A percentile compares a stretch with the other conserved stretches of the same genome.
These are phyloP conservation scores for Emydura subglobosa DNA, from an alignment of 2,113 vertebrate genomes.

Conservation along the genomic window DNA sequence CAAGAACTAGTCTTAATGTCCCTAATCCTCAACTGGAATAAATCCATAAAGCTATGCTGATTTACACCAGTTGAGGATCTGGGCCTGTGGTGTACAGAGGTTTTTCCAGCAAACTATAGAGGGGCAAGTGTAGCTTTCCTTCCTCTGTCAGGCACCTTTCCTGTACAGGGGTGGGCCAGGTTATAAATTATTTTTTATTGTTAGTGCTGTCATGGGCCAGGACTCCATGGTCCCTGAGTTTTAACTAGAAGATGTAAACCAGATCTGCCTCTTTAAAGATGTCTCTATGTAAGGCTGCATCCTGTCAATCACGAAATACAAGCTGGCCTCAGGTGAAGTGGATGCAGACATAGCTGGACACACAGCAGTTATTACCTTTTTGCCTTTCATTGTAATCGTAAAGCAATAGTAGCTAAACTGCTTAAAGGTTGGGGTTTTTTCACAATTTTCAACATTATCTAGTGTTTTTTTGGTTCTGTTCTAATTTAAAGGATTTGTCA, in stretches of 20 bases:
- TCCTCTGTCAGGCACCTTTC: not conserved
- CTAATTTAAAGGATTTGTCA: constrained; percentile 77
- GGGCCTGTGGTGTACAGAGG: not conserved
- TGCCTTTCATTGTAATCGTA: constrained; percentile 78
- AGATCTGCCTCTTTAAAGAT: not conserved
- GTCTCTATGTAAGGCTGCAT: not conserved
- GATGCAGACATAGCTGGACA: too few species aligned
- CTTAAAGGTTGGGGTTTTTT: constrained; percentile 85
- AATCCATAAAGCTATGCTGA: not conserved
- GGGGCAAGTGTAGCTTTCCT: not conserved
- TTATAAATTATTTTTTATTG: not conserved
- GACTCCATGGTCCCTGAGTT: not conserved
- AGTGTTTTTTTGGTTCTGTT: constrained; percentile 78
- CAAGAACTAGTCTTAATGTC: not conserved
- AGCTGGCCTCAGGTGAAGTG: not conserved
- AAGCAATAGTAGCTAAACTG: constrained; percentile 85
- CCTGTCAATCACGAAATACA: too few species aligned
- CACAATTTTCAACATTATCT: constrained; percentile 85
- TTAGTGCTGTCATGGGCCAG: not conserved
- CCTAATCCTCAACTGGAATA: not conserved
- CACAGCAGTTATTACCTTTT: not conserved
- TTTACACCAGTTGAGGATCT: accelerated
- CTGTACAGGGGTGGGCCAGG: not conserved
- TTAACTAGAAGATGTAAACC: not conserved
- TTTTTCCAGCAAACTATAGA: not conserved